Percentiles rank a stretch among this genome's conserved stretches.
phyloP scores from a whole-genome alignment of 2,888 invertebrate species.

The Troglohyphantes excavatus region DNA sequence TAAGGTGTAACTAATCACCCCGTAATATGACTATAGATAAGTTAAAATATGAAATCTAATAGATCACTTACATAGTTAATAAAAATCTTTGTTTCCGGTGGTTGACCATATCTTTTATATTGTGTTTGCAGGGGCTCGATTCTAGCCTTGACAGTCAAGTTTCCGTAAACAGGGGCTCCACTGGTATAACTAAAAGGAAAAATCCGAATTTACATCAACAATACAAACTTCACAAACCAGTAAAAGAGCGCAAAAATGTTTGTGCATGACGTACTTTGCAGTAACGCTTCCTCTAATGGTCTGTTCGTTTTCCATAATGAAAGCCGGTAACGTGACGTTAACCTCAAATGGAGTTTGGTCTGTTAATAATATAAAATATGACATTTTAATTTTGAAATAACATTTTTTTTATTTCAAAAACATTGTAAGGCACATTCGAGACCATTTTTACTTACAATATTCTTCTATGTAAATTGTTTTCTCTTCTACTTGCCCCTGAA shows the following conservation, averaged over 20 bases:
- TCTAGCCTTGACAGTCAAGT: constrained; percentile 56
- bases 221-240: not conserved
- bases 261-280: constrained; percentile 87
- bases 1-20: no score
- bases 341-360: constrained; percentile 96
- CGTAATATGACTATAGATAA: no score
- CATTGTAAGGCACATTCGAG: not conserved
- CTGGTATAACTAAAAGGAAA: constrained; percentile 68
- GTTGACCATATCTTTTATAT: constrained; percentile 29
- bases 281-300: constrained; percentile 92
- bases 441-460: constrained; percentile 86
- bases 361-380: constrained; percentile 79
- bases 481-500: constrained; percentile 91
- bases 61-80: constrained; percentile 64
- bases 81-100: constrained; percentile 53
- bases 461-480: constrained; percentile 94
- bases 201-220: not conserved
- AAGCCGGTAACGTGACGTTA: constrained; percentile 97
- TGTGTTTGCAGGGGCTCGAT: constrained; percentile 57
- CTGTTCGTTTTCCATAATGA: constrained; percentile 93
- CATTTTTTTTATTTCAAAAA: not conserved
- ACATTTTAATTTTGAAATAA: not conserved
- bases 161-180: constrained; percentile 72
- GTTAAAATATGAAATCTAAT: no score
- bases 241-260: not conserved